Base-by-base conservation (phyloP, 2,113 vertebrate species). In the Setophaga petechia region DNA sequence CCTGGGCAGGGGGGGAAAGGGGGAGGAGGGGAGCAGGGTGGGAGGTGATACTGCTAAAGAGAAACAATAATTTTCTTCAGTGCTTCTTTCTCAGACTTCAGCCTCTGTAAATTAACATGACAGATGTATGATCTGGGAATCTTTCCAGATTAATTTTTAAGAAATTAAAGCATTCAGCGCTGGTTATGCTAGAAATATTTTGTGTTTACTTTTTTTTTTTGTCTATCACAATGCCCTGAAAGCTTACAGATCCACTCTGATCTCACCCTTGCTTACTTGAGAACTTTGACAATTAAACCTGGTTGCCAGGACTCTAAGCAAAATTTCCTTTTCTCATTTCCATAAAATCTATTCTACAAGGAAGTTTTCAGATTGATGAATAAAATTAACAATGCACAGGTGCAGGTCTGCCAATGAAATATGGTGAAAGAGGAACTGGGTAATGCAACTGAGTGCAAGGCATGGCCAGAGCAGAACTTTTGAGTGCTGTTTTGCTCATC, bases 61-160 rank as follows among this genome's bases (percentile, higher is more conserved):
- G 79, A 73, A 94, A 83, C 71, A 95, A 80, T 84, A 28, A 84
- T 85, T 52, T 19, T 94, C 68, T 61, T 88, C 74, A 84, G 47
- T 67, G 49, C 35, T 89, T 88, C 82, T 95, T 54, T 33, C 37
- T 91, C 90, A 93, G 87, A 84, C 63, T 91, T 90, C 89, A 89
- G 90, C 89, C 94, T 95, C 94, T 96, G 96, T 93, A 95, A 97
- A 94, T 96, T 97, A 96, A 31, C 91, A 71, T 95, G 94, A 96
- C 96, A 97, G 96, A 97, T 97, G 96, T 94, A 97, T 92, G 78
- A 87, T 97, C 95, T 97, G 93, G 96, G 95, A 97, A 96, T 66
- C 93, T 93, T 94, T 97, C 96, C 96, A 96, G 94, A 95, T 74
- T 92, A 96, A 83, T 93, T 96, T 95, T 97, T 91, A 96, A 96